Conservation (phyloP, 2,888 invertebrate species). For the Macaria notata region DNA sequence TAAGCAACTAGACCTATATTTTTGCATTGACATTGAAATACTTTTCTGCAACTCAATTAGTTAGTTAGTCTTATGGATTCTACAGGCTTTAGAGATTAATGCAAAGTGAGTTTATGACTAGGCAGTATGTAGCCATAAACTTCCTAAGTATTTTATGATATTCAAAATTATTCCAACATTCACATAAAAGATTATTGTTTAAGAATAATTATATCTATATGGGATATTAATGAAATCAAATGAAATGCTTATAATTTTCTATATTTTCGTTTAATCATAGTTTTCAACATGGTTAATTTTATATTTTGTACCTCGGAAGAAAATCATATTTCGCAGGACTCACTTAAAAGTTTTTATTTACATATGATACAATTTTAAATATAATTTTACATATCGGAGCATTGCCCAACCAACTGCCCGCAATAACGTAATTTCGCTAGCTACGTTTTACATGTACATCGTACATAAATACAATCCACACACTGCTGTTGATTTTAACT, state of each 20-base stretch:
- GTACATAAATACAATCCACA: constrained; percentile 58
- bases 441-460: constrained; percentile 77
- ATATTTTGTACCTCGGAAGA: constrained; percentile 81
- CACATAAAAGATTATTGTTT: too few relatives aligned
- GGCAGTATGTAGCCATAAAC: too few relatives aligned
- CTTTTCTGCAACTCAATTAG: too few relatives aligned
- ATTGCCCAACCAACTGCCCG: constrained; percentile 57
- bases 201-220: too few relatives aligned
- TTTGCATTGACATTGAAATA: too few relatives aligned
- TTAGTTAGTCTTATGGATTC: too few relatives aligned
- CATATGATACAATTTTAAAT: constrained; percentile 77
- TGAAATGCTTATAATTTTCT: constrained; percentile 48
- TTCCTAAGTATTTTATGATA: too few relatives aligned
- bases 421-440: constrained; percentile 70
- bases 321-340: constrained; percentile 79
- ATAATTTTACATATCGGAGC: constrained; percentile 67
- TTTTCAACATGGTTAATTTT: constrained; percentile 80
- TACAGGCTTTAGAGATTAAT: too few relatives aligned
- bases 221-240: neutral
- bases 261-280: constrained; percentile 79
- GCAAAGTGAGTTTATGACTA: too few relatives aligned
- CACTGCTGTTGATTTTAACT: neutral
- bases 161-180: too few relatives aligned
- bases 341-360: constrained; percentile 76
- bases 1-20: too few relatives aligned